Base-by-base conservation (phyloP, 2,797 vertebrate species). In the Betta splendens region DNA sequence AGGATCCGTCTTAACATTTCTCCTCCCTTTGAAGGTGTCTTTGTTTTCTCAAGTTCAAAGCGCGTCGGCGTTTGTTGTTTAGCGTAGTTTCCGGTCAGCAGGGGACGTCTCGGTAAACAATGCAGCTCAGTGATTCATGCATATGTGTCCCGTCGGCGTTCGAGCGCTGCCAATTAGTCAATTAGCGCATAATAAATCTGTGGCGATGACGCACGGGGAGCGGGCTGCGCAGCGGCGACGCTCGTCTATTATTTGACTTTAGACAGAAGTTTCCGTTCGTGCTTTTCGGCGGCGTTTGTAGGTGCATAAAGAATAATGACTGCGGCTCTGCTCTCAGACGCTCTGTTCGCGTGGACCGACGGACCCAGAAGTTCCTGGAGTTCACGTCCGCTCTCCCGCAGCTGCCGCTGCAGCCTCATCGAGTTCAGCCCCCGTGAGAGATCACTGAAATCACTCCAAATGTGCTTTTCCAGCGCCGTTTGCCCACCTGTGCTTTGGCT, bases 1-100 rank as follows among this genome's bases (percentile, higher is more conserved):
- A 37, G 18, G 7, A 45, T 54, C 49, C 37, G 23, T 47, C 48
- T 63, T 66, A n/a, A 61, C 49, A n/a, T 54, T 12, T 56, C 46
- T 59, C 37, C 56, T 69, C 50, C 58, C 40, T 71, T 58, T 69
- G 49, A 76, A 53, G 58, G 47, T 70, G 39, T 68, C 18, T 66
- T 29, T 75, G 22, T 59, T 5, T 56, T 72, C 48, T 61, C 58
- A 47, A 77, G 76, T 86, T 81, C 68, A 83, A 70, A 69, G 66
- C 80, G 81, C 81, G 86, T 88, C 32, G 85, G 85, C 77, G 84
- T 80, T 75, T 81, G 75, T 85, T 82, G 80, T 83, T 83, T 77
- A 51, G 61, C 79, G 75, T 79, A 63, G 77, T 84, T 86, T 86
- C 81, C 84, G 83, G 84, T 85, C 75, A 60, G 64, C 66, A 66